These are phyloP conservation scores for Acanthurus tractus DNA, from an alignment of 2,797 vertebrate genomes.

Conservation along the genomic window DNA sequence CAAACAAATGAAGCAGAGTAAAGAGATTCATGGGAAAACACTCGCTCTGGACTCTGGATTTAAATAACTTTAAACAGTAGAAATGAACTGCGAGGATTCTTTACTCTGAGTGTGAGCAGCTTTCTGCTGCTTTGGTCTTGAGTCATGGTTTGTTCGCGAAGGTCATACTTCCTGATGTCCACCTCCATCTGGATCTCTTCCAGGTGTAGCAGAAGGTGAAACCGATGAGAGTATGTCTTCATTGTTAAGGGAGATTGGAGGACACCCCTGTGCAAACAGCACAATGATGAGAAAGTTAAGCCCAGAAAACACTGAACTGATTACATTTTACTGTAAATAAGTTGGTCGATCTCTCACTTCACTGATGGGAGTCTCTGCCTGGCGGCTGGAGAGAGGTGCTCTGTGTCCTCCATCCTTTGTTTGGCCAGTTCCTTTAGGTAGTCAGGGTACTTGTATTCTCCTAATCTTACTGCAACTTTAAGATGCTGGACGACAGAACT, in stretches of 20 bases:
- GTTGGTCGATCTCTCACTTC: slow-evolving; percentile 63
- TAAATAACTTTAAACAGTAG: neutral
- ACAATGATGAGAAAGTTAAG: neutral
- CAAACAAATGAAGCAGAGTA: neutral
- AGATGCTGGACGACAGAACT: slow-evolving; percentile 62
- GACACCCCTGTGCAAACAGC: slow-evolving; percentile 69
- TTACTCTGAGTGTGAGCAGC: slow-evolving; percentile 87
- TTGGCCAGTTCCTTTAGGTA: slow-evolving; percentile 72
- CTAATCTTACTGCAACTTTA: slow-evolving; percentile 51
- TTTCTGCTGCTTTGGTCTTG: slow-evolving; percentile 72
- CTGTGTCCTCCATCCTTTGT: slow-evolving; percentile 61
- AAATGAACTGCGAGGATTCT: neutral
- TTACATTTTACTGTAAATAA: neutral
- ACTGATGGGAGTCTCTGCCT: slow-evolving; percentile 61
- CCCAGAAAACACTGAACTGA: neutral
- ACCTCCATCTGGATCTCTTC: slow-evolving; percentile 95
- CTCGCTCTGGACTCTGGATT: neutral
- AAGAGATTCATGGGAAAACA: neutral
- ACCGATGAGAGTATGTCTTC: slow-evolving; percentile 85
- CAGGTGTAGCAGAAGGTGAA: slow-evolving; percentile 90
- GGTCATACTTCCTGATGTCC: slow-evolving; percentile 91
- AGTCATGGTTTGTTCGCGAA: slow-evolving; percentile 85
- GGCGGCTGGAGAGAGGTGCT: slow-evolving; percentile 54
- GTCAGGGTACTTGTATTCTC: slow-evolving; percentile 50
- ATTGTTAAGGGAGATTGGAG: slow-evolving; percentile 81